Evolutionary conservation across 2,113 vertebrate species (phyloP).

Genomic region (Coreoperca whiteheadi): DNA sequence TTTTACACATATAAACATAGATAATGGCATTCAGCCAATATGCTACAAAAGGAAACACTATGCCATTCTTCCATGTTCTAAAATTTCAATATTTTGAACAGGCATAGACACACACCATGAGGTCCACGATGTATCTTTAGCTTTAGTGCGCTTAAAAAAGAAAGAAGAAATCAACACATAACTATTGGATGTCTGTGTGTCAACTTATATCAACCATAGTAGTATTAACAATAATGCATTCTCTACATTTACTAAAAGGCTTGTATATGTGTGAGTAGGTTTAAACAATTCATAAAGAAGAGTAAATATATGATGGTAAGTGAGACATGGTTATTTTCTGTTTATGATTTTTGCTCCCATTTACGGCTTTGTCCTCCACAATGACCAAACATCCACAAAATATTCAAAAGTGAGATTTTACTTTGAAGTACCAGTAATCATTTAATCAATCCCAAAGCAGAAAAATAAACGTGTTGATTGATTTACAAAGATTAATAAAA

Average conservation of each 20-base stretch:
- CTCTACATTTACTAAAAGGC: not conserved
- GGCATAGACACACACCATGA: not conserved
- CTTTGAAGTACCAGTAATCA: not conserved
- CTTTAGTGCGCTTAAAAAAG: not conserved
- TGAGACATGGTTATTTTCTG: not conserved
- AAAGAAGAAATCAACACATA: not conserved
- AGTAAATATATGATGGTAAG: not conserved
- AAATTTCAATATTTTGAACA: not conserved
- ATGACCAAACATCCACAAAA: not conserved
- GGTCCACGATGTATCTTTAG: not conserved
- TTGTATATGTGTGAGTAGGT: not conserved
- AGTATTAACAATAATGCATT: not conserved
- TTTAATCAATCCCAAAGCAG: not conserved
- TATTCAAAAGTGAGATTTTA: conserved; percentile 13
- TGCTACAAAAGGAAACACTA: too few relatives aligned
- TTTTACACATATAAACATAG: too few relatives aligned
- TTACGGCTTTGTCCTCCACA: not conserved
- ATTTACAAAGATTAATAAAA: conserved; percentile 34
- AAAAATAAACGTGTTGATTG: conserved; percentile 39
- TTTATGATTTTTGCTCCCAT: not conserved
- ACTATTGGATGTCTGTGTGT: too few relatives aligned
- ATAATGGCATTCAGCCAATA: not conserved
- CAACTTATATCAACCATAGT: not conserved
- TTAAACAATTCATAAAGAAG: not conserved
- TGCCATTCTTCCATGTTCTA: not conserved